Evolutionary conservation across 2,888 invertebrate species (phyloP).

Genomic region (Labia minor): DNA sequence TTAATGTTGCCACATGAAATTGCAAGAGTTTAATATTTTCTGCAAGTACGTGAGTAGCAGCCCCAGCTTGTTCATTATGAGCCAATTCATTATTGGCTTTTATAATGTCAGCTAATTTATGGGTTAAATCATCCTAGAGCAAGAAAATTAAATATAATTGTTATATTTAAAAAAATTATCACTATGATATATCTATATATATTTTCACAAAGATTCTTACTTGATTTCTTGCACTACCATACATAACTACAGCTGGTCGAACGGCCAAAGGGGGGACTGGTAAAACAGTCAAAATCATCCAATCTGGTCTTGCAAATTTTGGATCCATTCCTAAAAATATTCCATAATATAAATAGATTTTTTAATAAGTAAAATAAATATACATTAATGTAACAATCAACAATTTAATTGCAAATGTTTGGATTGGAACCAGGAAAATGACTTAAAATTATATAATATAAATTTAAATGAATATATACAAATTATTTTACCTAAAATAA

Average conservation of each 20-base stretch:
- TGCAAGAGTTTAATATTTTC: slow-evolving; percentile 98
- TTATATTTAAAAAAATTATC: not conserved
- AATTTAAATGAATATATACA: not conserved
- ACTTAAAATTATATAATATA: not conserved
- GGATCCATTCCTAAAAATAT: slow-evolving; percentile 72
- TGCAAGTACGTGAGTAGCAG: slow-evolving; percentile 91
- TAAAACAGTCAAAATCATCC: slow-evolving; percentile 97
- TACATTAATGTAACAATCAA: too few species aligned
- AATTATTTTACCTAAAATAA: slow-evolving; percentile 51
- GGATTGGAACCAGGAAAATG: too few species aligned
- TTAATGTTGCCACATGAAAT: slow-evolving; percentile 95
- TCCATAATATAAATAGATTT: too few species aligned
- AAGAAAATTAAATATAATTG: slow-evolving; percentile 17
- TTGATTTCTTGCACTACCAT: slow-evolving; percentile 94
- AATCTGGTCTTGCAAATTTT: slow-evolving; percentile 93
- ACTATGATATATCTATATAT: not conserved
- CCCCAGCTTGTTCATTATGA: slow-evolving; percentile 91
- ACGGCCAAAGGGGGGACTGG: slow-evolving; percentile 96
- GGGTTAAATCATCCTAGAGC: slow-evolving; percentile 89
- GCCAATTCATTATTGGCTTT: slow-evolving; percentile 94
- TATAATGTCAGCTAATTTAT: slow-evolving; percentile 96
- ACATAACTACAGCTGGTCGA: slow-evolving; percentile 96
- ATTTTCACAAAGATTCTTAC: slow-evolving; percentile 28
- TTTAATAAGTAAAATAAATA: too few species aligned
- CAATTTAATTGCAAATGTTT: too few species aligned